Conservation (phyloP, 2,888 invertebrate genomes). For the Drosophila falleni region DNA sequence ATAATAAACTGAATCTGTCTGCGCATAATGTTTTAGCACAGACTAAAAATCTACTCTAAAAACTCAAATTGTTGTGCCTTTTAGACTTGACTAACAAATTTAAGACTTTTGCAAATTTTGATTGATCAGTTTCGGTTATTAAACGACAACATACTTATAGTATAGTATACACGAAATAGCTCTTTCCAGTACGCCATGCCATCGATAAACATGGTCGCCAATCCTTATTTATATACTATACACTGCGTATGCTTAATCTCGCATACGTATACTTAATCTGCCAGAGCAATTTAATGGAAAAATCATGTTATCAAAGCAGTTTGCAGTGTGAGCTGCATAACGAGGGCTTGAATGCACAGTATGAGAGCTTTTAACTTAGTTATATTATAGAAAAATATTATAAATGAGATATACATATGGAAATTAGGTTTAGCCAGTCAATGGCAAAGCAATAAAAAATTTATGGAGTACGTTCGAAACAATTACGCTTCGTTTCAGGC, state of each 20-base stretch:
- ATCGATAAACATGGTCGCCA: not conserved
- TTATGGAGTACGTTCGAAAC: not conserved
- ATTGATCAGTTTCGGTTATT: slow-evolving; percentile 56
- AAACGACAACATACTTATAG: slow-evolving; percentile 7
- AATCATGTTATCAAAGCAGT: slow-evolving; percentile 14
- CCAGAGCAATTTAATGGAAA: slow-evolving; percentile 23
- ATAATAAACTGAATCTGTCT: slow-evolving; percentile 32
- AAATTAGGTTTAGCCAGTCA: not conserved
- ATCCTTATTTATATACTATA: not conserved
- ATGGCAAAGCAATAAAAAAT: not conserved
- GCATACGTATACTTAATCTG: slow-evolving; percentile 1
- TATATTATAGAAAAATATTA: not conserved
- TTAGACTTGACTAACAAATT: slow-evolving; percentile 30
- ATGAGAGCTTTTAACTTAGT: not conserved
- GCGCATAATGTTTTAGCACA: slow-evolving; percentile 23
- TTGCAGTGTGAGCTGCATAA: not conserved
- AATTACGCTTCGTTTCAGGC: slow-evolving; percentile 1
- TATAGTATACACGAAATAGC: slow-evolving; percentile 7
- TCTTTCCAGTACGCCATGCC: slow-evolving; percentile 8
- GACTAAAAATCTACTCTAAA: slow-evolving; percentile 3
- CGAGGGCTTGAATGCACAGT: not conserved
- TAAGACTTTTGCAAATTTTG: slow-evolving; percentile 51
- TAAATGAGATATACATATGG: not conserved
- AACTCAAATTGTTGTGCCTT: not conserved
- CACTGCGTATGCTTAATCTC: slow-evolving; percentile 11